Evolutionary conservation across 2,888 invertebrate species (phyloP).

Genomic region (Osmoderma eremita): DNA sequence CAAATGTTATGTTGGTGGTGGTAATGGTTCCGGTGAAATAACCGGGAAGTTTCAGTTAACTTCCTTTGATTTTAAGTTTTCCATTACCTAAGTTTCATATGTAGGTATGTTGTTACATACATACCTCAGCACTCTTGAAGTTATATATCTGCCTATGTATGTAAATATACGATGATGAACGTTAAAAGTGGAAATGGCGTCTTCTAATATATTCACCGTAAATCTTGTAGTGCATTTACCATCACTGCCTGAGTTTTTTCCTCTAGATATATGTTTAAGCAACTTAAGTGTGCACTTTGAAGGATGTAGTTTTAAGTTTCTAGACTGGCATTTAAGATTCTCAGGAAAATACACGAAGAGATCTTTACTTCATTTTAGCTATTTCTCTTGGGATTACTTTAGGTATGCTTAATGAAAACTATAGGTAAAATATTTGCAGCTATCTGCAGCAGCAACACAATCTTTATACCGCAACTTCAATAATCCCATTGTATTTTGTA

Average conservation of each 20-base stretch:
- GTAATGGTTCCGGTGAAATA: constrained; percentile 14
- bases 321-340: too few species aligned
- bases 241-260: not conserved
- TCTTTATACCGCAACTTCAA: too few species aligned
- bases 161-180: not conserved
- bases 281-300: too few species aligned
- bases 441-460: too few species aligned
- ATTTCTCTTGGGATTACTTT: too few species aligned
- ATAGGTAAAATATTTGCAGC: too few species aligned
- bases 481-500: too few species aligned
- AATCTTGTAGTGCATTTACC: constrained; percentile 3
- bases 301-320: too few species aligned
- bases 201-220: constrained; percentile 9
- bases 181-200: not conserved
- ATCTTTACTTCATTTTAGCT: not conserved
- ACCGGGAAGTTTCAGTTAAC: constrained; percentile 2
- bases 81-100: not conserved
- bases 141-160: not conserved
- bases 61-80: constrained; percentile 3
- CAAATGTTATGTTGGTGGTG: not conserved
- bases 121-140: constrained; percentile 1
- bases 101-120: too few species aligned
- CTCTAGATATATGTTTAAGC: too few species aligned
- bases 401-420: too few species aligned
- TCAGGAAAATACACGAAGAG: not conserved